A percentile compares a stretch with the other conserved stretches of the same genome.
Evolutionary conservation across 2,888 invertebrate species (phyloP).

Genomic region (Chymomyza procnemis): DNA sequence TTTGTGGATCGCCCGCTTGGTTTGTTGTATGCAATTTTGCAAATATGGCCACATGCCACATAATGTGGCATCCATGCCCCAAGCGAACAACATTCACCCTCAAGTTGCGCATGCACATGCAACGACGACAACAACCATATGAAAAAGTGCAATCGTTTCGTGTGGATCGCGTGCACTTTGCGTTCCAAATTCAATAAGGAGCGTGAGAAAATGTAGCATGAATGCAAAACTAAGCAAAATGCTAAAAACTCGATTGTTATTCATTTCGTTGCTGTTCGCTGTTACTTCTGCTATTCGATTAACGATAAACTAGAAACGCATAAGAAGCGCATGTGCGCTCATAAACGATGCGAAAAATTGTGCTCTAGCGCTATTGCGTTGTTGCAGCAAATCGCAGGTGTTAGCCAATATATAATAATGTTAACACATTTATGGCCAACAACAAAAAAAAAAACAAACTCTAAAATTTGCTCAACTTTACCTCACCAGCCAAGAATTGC

Average conservation of each 20-base stretch:
- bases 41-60: conserved; percentile 44
- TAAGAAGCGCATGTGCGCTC: conserved; percentile 25
- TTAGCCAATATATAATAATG: conserved; percentile 67
- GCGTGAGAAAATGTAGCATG: conserved; percentile 74
- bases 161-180: conserved; percentile 67
- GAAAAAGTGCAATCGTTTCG: not conserved
- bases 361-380: conserved; percentile 30
- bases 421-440: conserved; percentile 66
- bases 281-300: conserved; percentile 52
- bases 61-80: conserved; percentile 60
- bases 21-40: not conserved
- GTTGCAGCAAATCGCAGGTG: conserved; percentile 52
- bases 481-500: too few relatives aligned
- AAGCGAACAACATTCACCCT: conserved; percentile 60
- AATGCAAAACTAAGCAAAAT: conserved; percentile 61
- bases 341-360: conserved; percentile 52
- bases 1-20: not conserved
- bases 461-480: conserved; percentile 56
- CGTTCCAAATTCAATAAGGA: conserved; percentile 72
- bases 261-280: conserved; percentile 1
- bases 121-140: conserved; percentile 26
- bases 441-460: conserved; percentile 60
- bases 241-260: not conserved
- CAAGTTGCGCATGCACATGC: conserved; percentile 56
- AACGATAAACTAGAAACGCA: conserved; percentile 44